Conservation (phyloP, 2,888 invertebrate species). For the Polyommatus icarus region DNA sequence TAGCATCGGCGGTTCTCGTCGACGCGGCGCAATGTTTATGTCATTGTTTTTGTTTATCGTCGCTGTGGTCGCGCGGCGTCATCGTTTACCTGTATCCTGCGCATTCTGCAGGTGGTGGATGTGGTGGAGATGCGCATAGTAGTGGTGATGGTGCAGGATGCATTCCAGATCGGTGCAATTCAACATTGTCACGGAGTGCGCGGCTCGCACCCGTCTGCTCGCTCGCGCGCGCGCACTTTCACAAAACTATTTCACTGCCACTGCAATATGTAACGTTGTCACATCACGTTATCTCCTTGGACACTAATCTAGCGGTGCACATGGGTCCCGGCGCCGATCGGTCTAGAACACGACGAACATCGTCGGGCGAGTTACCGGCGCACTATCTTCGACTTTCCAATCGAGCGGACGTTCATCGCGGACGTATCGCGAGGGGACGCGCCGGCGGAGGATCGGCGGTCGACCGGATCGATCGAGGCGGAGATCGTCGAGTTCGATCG, state of each 20-base stretch:
- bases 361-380: conserved; percentile 43
- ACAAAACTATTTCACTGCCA: conserved; percentile 78
- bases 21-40: conserved; percentile 58
- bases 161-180: conserved; percentile 89
- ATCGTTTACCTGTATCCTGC: conserved; percentile 80
- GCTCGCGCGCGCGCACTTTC: conserved; percentile 76
- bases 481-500: conserved; percentile 52
- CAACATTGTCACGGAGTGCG: conserved; percentile 81
- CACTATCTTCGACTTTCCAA: conserved; percentile 54
- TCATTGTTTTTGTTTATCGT: conserved; percentile 53
- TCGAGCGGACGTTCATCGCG: conserved; percentile 52
- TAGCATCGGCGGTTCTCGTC: conserved; percentile 61
- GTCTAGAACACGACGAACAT: conserved; percentile 57
- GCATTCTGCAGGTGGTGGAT: conserved; percentile 85
- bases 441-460: conserved; percentile 52
- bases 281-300: conserved; percentile 76
- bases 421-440: conserved; percentile 54
- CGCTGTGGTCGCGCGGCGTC: conserved; percentile 30
- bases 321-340: conserved; percentile 58
- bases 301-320: conserved; percentile 53
- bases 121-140: conserved; percentile 86
- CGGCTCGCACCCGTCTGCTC: conserved; percentile 60
- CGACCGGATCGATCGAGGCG: conserved; percentile 62
- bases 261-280: conserved; percentile 71
- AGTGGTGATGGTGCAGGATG: conserved; percentile 87